Conservation (phyloP, 2,888 invertebrate species). For the Pollenia angustigena region DNA sequence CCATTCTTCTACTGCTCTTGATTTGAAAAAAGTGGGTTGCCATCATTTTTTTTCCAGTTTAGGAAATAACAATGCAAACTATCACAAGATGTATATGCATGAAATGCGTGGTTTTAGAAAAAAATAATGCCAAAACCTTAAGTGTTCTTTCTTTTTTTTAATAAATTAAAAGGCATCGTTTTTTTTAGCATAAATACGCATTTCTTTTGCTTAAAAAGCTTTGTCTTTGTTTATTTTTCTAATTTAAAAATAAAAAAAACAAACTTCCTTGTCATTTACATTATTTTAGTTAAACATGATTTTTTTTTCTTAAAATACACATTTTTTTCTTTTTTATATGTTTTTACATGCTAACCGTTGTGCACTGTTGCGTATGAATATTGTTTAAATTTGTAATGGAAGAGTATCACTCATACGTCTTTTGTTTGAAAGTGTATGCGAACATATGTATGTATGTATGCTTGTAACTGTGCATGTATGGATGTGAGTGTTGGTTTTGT, state of each 20-base stretch:
- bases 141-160: not conserved
- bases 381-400: not conserved
- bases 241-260: not conserved
- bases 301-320: not conserved
- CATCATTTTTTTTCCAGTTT: constrained; percentile 3
- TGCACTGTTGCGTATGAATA: constrained; percentile 44
- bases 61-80: constrained; percentile 33
- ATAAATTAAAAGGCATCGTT: not conserved
- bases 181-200: not conserved
- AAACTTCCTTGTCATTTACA: constrained; percentile 14
- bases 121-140: not conserved
- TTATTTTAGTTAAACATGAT: not conserved
- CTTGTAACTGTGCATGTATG: not conserved
- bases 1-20: constrained; percentile 23
- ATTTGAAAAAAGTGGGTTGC: constrained; percentile 37
- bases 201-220: constrained; percentile 8
- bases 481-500: not conserved
- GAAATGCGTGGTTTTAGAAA: constrained; percentile 6
- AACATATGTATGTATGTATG: not conserved
- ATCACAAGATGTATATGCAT: not conserved
- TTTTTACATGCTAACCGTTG: not conserved
- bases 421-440: not conserved
- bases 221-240: not conserved
- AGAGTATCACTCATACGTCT: constrained; percentile 38
- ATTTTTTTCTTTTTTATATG: constrained; percentile 16